These are phyloP conservation scores for Thera britannica DNA, from an alignment of 2,888 invertebrate genomes.

Conservation along the genomic window DNA sequence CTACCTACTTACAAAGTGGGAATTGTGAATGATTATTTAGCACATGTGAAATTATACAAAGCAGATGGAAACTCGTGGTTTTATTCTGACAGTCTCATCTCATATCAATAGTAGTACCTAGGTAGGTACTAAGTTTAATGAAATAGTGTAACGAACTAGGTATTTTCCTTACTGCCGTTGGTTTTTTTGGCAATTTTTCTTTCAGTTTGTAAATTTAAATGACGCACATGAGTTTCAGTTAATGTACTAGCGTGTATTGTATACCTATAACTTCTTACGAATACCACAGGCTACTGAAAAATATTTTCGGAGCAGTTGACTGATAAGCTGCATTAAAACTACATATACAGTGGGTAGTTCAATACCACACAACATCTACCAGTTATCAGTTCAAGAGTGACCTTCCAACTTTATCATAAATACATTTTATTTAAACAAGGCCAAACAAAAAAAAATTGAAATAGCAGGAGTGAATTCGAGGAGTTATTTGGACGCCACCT, in stretches of 20 bases:
- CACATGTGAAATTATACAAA: constrained; percentile 32
- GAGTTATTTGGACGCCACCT: no score
- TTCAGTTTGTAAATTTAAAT: no score
- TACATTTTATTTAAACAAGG: no score
- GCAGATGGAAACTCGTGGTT: constrained; percentile 23
- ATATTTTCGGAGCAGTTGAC: no score
- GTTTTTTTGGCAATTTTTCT: not conserved
- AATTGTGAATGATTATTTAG: constrained; percentile 40
- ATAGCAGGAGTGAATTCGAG: not conserved
- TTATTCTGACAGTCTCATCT: no score
- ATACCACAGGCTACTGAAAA: no score
- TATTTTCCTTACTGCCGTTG: not conserved
- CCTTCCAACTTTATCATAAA: not conserved
- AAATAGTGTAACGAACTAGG: no score
- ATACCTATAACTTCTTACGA: no score
- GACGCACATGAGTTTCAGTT: no score
- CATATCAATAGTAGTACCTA: no score
- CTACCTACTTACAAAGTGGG: constrained; percentile 21
- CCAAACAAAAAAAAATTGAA: not conserved
- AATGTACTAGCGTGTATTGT: no score
- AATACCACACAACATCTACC: not conserved
- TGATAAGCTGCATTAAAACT: not conserved
- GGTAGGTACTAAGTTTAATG: no score
- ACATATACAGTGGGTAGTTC: not conserved
- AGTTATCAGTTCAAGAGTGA: not conserved